These are phyloP conservation scores for Octodonta nipae DNA, from an alignment of 2,888 invertebrate species.

Conservation along the genomic window DNA sequence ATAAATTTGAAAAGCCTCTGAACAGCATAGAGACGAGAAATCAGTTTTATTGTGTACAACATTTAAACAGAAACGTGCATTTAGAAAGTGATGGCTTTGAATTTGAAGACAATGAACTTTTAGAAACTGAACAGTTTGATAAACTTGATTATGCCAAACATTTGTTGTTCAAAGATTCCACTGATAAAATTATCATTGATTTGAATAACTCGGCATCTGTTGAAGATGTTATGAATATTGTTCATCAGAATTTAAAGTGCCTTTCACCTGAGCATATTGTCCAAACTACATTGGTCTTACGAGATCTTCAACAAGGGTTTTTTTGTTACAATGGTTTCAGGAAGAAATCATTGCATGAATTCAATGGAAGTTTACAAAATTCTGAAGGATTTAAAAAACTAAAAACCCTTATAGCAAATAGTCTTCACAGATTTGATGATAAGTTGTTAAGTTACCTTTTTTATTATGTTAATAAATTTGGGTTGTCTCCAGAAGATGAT, in stretches of 20 bases:
- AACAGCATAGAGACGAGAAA: too few species aligned
- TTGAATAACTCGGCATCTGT: constrained; percentile 29
- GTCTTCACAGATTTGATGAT: constrained; percentile 27
- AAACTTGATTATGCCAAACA: constrained; percentile 6
- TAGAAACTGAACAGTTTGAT: constrained; percentile 8
- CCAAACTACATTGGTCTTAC: constrained; percentile 30
- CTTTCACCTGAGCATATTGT: constrained; percentile 16
- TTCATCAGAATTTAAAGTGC: constrained; percentile 20
- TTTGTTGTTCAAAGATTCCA: constrained; percentile 17
- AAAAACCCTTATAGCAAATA: constrained; percentile 22
- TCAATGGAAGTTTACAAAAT: constrained; percentile 23
- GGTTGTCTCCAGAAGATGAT: constrained; percentile 26
- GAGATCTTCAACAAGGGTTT: constrained; percentile 32
- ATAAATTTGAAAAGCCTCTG: too few species aligned
- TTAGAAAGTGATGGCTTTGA: constrained; percentile 9
- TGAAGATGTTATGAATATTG: constrained; percentile 30
- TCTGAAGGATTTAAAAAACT: constrained; percentile 26
- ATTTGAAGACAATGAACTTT: constrained; percentile 7
- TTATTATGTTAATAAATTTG: constrained; percentile 38
- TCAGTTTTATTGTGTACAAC: too few species aligned
- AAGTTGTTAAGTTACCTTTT: constrained; percentile 35
- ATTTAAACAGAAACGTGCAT: too few species aligned
- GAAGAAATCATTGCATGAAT: constrained; percentile 17
- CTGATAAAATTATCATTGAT: constrained; percentile 22
- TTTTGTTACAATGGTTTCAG: constrained; percentile 19